A percentile compares a stretch with the other conserved stretches of the same genome.
These are phyloP conservation scores for Nyctereutes procyonoides DNA, from an alignment of 2,113 vertebrate genomes.

Conservation along the genomic window DNA sequence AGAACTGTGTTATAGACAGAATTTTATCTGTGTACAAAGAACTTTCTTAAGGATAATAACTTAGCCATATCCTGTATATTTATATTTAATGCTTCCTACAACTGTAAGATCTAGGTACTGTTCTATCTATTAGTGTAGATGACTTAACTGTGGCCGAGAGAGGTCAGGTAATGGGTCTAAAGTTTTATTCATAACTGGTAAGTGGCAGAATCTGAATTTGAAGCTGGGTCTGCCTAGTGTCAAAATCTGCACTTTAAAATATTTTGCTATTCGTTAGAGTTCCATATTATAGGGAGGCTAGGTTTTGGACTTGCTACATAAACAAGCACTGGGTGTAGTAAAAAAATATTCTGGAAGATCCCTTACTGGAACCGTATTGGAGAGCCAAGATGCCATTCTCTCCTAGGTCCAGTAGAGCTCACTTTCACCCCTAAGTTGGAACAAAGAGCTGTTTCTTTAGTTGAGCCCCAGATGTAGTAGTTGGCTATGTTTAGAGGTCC, in stretches of 20 bases:
- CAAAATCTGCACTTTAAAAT: constrained; percentile 7
- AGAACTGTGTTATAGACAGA: background rate
- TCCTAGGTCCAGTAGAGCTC: background rate
- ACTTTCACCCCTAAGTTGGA: constrained; percentile 14
- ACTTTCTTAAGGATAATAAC: constrained; percentile 27
- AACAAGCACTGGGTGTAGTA: background rate
- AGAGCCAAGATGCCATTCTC: constrained; percentile 3
- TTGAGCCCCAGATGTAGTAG: constrained; percentile 43
- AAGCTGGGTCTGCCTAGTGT: background rate
- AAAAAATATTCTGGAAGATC: constrained; percentile 44
- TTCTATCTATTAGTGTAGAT: background rate
- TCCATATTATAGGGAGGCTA: background rate
- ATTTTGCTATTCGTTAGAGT: background rate
- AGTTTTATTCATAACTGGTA: constrained; percentile 44
- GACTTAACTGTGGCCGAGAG: background rate
- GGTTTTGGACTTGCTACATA: constrained; percentile 36
- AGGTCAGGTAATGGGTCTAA: background rate
- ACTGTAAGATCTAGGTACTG: background rate
- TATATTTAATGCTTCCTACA: background rate
- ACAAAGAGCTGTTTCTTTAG: constrained; percentile 64
- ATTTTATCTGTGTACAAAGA: constrained; percentile 39
- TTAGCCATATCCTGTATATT: background rate
- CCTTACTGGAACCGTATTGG: background rate
- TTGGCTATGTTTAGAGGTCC: constrained; percentile 59
- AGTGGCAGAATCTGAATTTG: constrained; percentile 28